Percentiles rank a stretch among this genome's conserved stretches.
Conservation (phyloP, 2,888 invertebrate species). For the Chydorus sphaericus region DNA sequence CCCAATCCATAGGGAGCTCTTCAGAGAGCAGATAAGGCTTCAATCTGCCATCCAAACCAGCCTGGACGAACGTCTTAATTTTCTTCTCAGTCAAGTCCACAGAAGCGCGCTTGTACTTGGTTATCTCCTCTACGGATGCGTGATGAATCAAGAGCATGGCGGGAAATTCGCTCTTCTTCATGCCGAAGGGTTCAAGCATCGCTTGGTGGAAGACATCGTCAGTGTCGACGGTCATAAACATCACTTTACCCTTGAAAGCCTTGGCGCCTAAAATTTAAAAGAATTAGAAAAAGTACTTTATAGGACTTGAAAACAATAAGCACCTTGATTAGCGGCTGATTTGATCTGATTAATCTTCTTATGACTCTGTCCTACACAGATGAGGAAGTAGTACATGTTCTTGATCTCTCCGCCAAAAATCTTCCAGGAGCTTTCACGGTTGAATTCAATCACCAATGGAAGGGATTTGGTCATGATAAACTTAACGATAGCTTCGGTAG, state of each 20-base stretch:
- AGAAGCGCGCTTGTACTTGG: conserved; percentile 83
- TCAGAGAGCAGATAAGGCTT: conserved; percentile 91
- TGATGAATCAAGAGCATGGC: conserved; percentile 81
- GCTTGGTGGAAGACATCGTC: conserved; percentile 91
- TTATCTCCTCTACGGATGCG: conserved; percentile 95
- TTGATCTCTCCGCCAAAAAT: conserved; percentile 98
- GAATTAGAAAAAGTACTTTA: no score
- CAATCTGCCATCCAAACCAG: conserved; percentile 79
- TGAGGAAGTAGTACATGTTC: conserved; percentile 85
- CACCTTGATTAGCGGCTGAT: conserved; percentile 63
- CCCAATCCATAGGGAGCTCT: conserved; percentile 93
- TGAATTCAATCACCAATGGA: conserved; percentile 88
- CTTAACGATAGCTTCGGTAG: conserved; percentile 52
- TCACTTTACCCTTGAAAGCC: conserved; percentile 75
- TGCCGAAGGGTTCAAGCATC: conserved; percentile 98
- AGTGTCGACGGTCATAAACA: conserved; percentile 90
- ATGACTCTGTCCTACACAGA: conserved; percentile 79
- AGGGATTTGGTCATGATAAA: conserved; percentile 73
- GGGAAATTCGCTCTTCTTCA: conserved; percentile 85
- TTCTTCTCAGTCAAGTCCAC: conserved; percentile 52
- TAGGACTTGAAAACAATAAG: no score
- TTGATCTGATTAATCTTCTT: conserved; percentile 65
- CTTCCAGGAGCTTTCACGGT: conserved; percentile 91
- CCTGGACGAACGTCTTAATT: conserved; percentile 60
- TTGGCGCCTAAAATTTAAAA: no score